Evolutionary conservation across 2,113 vertebrate genomes (phyloP), one percentile per base, ranked within the genome.

Genomic region (Perccottus glenii): DNA sequence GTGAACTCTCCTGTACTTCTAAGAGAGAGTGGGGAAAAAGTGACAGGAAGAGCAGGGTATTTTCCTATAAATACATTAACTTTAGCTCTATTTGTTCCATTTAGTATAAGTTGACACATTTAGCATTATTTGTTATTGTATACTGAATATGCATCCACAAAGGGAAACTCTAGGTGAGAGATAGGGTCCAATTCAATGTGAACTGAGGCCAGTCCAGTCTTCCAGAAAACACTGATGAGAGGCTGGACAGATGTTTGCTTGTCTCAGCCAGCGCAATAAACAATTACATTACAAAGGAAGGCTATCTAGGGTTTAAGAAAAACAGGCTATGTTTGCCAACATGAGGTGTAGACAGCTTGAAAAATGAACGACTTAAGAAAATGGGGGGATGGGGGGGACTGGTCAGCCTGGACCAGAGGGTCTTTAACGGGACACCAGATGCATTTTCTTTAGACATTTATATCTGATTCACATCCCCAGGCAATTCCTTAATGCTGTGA

Each of bases 241-340:
- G 59, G 19, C 44, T 46, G 49, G 63, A 66, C 77, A 83, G 82
- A 82, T 85, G 84, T 63, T 64, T 11, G 57, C 65, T 50, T 62
- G 50, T 67, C 63, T 55, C 80, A 80, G 56, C 60, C 45, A 40
- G 42, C 51, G 64, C 42, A 77, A 67, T 57, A 78, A 80, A 87
- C 77, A 85, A 81, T 75, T 75, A 46, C 77, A 81, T 78, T 84
- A 88, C 77, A 85, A 85, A 68, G 67, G 16, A 7, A 72, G 74
- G 67, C 82, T 76, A 81, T 85, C 64, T 71, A 75, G 70, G 80
- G 80, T 85, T 87, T 87, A 82, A 64, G 46, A 59, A 50, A 56
- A 78, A 84, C 51, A 33, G 70, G 38, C 14, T 45, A 55, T 8
- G 11, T 42, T n/a, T 61, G 64, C 64, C 67, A 56, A 44, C 58